phyloP scores from a whole-genome alignment of 2,888 invertebrate species.

The Watsonalla cultraria region DNA sequence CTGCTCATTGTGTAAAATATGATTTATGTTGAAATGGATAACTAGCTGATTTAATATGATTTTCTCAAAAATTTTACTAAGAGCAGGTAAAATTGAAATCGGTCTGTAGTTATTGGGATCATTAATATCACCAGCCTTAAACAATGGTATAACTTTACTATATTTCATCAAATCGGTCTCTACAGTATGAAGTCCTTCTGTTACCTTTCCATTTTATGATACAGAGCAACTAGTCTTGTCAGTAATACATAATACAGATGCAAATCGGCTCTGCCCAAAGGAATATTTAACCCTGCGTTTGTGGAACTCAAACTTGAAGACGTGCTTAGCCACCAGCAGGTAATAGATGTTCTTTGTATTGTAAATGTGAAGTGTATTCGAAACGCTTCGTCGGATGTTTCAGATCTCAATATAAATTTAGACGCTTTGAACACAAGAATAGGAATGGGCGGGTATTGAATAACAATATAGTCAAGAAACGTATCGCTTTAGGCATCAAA shows the following conservation, averaged over 20 bases:
- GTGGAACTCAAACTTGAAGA: constrained; percentile 24
- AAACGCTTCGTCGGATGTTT: neutral
- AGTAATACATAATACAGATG: constrained; percentile 46
- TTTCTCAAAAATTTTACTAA: too few species aligned
- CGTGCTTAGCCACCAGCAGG: constrained; percentile 14
- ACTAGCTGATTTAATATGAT: too few species aligned
- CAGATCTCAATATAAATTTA: neutral
- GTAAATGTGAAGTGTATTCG: constrained; percentile 8
- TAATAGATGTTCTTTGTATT: constrained; percentile 16
- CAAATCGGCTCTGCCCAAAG: constrained; percentile 41
- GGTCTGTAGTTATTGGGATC: too few species aligned
- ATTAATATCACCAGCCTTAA: too few species aligned
- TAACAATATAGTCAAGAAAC: too few species aligned
- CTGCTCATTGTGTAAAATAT: too few species aligned
- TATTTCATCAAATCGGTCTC: too few species aligned
- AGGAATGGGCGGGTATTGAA: neutral
- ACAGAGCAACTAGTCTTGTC: constrained; percentile 28
- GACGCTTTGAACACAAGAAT: neutral
- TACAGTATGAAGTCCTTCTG: too few species aligned
- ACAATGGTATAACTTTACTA: too few species aligned
- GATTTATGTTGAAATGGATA: too few species aligned
- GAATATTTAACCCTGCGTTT: constrained; percentile 36
- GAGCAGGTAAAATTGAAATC: too few species aligned
- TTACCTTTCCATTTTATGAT: neutral
- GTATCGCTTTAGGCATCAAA: too few species aligned